A percentile compares a stretch with the other conserved stretches of the same genome.
Conservation (phyloP, 2,113 vertebrate genomes). For the Fregata magnificens region DNA sequence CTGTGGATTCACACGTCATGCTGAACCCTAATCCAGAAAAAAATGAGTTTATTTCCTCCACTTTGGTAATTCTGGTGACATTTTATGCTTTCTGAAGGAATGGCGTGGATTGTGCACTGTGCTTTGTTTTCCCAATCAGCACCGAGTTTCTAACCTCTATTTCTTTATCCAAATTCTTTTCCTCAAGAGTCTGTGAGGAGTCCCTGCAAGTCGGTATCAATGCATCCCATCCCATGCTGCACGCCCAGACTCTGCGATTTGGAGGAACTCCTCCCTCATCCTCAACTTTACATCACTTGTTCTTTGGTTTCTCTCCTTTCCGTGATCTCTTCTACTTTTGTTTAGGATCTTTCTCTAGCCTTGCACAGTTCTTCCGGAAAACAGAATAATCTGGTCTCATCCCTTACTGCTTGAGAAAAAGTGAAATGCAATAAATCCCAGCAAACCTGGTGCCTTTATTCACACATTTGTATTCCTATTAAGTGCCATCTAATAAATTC, state of each 20-base stretch:
- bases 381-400: not conserved
- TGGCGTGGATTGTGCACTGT: accelerated
- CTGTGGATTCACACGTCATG: not conserved
- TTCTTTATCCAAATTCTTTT: not conserved
- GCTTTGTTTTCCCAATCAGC: not conserved
- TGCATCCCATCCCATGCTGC: not conserved
- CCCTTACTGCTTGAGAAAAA: not conserved
- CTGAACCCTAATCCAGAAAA: not conserved
- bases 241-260: not conserved
- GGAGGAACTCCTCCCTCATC: not conserved
- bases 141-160: not conserved
- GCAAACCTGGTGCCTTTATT: not conserved
- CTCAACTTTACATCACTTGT: not conserved
- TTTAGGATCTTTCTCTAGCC: not conserved
- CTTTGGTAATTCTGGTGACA: not conserved
- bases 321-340: not conserved
- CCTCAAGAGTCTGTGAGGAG: not conserved
- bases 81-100: not conserved
- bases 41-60: not conserved
- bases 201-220: not conserved
- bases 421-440: not conserved
- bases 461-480: not conserved
- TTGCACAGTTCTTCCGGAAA: not conserved
- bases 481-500: not conserved
- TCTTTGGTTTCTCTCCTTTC: not conserved